A percentile compares a stretch with the other conserved stretches of the same genome.
phyloP scores from a whole-genome alignment of 2,888 invertebrate genomes.

The Poecilobothrus nobilitatus region DNA sequence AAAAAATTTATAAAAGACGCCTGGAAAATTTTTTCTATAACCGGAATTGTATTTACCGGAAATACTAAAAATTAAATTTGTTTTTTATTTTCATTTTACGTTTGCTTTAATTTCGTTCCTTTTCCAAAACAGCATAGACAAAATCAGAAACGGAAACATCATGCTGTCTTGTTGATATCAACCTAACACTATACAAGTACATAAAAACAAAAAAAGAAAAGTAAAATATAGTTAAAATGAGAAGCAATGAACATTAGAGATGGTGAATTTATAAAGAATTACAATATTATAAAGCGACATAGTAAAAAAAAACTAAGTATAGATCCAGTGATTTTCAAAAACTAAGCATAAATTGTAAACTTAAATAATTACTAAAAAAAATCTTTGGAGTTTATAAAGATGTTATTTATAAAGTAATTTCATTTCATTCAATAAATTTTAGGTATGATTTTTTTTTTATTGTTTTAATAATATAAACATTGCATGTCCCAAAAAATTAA shows the following conservation, averaged over 20 bases:
- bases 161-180: background rate
- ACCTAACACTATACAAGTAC: background rate
- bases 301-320: too few relatives aligned
- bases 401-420: too few relatives aligned
- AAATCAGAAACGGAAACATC: background rate
- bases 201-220: background rate
- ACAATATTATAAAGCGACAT: background rate
- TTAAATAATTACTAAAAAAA: too few relatives aligned
- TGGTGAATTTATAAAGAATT: background rate
- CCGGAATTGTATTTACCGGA: background rate
- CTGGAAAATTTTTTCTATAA: background rate
- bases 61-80: background rate
- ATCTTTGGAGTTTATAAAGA: too few relatives aligned
- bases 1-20: background rate
- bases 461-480: too few relatives aligned
- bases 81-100: background rate
- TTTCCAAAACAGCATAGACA: background rate
- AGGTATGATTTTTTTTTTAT: too few relatives aligned
- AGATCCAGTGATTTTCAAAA: too few relatives aligned
- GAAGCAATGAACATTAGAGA: background rate
- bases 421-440: too few relatives aligned
- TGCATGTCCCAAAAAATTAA: too few relatives aligned
- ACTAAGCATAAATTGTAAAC: too few relatives aligned
- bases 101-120: background rate
- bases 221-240: background rate